Conservation (phyloP, 2,113 vertebrate species). For the Oryzias melastigma region DNA sequence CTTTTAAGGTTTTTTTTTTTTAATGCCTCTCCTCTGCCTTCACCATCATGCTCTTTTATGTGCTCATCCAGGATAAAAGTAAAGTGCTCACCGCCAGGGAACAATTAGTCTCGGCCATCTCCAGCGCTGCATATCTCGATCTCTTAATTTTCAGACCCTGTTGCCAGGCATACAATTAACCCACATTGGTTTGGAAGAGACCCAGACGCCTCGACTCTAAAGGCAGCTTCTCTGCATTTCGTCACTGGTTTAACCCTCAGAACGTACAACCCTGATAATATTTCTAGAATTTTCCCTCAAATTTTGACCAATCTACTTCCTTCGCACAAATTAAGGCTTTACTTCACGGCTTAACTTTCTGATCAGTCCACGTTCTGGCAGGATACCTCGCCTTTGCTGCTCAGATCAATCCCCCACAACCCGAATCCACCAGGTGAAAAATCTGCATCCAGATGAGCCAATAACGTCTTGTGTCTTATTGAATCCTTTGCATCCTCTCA, state of each 20-base stretch:
- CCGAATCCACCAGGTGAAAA: slow-evolving; percentile 15
- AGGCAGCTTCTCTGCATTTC: slow-evolving; percentile 45
- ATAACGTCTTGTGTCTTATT: slow-evolving; percentile 23
- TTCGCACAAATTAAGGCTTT: slow-evolving; percentile 9
- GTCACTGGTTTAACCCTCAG: slow-evolving; percentile 29
- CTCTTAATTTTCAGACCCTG: slow-evolving; percentile 50
- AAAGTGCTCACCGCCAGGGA: slow-evolving; percentile 81
- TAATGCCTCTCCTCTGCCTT: not conserved
- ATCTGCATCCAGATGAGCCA: slow-evolving; percentile 35
- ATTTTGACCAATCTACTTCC: not conserved
- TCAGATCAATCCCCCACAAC: not conserved
- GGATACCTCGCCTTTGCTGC: slow-evolving; percentile 16
- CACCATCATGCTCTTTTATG: slow-evolving; percentile 41
- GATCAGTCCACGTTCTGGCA: slow-evolving; percentile 27
- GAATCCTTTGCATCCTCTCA: slow-evolving; percentile 21
- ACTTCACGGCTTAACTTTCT: slow-evolving; percentile 27
- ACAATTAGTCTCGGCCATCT: slow-evolving; percentile 73
- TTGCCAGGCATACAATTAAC: slow-evolving; percentile 45
- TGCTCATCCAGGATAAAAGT: slow-evolving; percentile 77
- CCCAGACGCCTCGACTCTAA: slow-evolving; percentile 22
- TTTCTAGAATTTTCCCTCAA: slow-evolving; percentile 16
- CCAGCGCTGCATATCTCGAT: slow-evolving; percentile 47
- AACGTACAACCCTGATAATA: slow-evolving; percentile 6
- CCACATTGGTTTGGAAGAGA: slow-evolving; percentile 30
- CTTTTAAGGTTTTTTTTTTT: not conserved